Evolutionary conservation across 2,888 invertebrate genomes (phyloP), one percentile per base, ranked within the genome.

Genomic region (Carabus problematicus): DNA sequence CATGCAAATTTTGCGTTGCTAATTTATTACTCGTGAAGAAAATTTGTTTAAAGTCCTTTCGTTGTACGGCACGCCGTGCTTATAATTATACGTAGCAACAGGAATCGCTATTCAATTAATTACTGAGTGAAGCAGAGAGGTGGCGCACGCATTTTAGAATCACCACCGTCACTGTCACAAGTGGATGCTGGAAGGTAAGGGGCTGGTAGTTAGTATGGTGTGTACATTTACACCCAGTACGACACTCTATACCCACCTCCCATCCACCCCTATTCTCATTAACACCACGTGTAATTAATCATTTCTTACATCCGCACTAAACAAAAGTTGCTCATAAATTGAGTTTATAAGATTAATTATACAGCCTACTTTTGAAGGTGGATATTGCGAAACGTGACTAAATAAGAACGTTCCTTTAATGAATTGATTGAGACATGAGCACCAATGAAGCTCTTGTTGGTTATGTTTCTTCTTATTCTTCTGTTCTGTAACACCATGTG

Each of bases 271-370:
- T 29, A 3, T 29, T 3, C 29, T 29, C 29, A 29, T 29, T 52
- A n/a, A 9, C 52, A 18, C 16, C 42, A 41, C 18, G 14, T 42
- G 41, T 41, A 42, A 59, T 59, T 59, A 59, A 59, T 59, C 59
- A 59, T 42, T 8, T 59, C 42, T 59, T 59, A 40, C 40, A 16
- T 16, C 16, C 16, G 52, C 12, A 14, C 41, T 59, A 59, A 59
- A 59, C 59, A 59, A 59, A 59, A 59, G 59, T 59, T 59, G 42
- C 59, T 59, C 59, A 59, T 59, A 59, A 59, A 59, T 59, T 59
- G 42, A 59, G 59, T 59, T 59, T 59, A 59, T 59, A 59, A 59
- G 59, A 59, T 59, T 59, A 59, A 59, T 59, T 59, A 59, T 42
- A 29, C 29, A 29, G 29, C 29, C 61, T 39, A 61, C 47, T 61